A percentile compares a stretch with the other conserved stretches of the same genome.
Evolutionary conservation across 37 sponge, comb jelly and placozoan genomes (phyloP).

Genomic region (Oopsacas minuta): DNA sequence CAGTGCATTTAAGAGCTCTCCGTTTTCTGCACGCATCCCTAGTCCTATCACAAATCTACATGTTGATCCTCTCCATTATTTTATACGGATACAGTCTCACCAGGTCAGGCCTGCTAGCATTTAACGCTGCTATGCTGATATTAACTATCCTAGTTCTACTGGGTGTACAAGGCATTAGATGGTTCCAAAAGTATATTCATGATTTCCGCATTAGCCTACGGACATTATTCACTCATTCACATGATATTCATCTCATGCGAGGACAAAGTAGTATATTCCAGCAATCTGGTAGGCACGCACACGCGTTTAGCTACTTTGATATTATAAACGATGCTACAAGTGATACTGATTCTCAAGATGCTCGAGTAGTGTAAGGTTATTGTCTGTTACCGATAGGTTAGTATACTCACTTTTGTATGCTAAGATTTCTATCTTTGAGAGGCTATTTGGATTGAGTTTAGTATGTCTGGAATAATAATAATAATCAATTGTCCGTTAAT

Average conservation of each 20-base stretch:
- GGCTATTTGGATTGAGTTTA: too few species aligned
- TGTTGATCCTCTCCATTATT: neutral
- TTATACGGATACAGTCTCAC: neutral
- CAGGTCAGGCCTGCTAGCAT: neutral
- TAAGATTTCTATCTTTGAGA: too few species aligned
- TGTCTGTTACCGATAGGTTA: too few species aligned
- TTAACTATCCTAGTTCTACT: neutral
- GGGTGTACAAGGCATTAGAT: neutral
- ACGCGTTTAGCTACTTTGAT: neutral
- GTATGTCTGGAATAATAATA: too few species aligned
- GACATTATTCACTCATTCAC: neutral
- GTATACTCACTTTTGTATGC: too few species aligned
- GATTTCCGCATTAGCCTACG: neutral
- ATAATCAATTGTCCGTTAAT: too few species aligned
- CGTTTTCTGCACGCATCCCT: neutral
- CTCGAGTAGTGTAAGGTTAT: neutral
- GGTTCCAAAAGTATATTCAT: neutral
- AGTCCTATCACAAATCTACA: neutral
- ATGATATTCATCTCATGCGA: neutral
- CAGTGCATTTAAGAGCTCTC: neutral
- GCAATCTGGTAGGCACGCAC: neutral
- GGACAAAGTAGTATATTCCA: too few species aligned
- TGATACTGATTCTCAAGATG: neutral
- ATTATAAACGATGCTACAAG: neutral
- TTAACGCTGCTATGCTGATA: neutral